These are phyloP conservation scores for Dorcus hopei DNA, from an alignment of 2,888 invertebrate genomes.

Conservation along the genomic window DNA sequence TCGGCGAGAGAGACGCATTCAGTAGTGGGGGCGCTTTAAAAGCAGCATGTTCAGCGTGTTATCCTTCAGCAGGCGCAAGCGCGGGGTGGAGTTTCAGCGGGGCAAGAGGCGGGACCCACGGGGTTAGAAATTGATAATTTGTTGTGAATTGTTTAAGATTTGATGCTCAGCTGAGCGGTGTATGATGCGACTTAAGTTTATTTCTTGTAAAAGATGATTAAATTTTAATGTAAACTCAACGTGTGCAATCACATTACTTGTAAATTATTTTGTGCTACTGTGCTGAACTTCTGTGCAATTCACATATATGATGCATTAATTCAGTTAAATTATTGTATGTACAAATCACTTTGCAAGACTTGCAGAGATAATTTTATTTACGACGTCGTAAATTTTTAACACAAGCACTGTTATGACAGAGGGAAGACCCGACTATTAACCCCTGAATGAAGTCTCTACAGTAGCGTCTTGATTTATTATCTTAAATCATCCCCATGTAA, in stretches of 20 bases:
- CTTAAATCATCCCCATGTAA: conserved; percentile 26
- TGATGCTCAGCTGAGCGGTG: conserved; percentile 42
- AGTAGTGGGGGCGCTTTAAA: conserved; percentile 37
- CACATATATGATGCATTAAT: no score
- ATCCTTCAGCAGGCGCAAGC: conserved; percentile 41
- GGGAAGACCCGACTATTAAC: conserved; percentile 25
- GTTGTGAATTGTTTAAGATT: conserved; percentile 52
- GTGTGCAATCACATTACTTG: no score
- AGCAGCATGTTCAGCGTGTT: conserved; percentile 41
- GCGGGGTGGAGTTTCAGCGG: conserved; percentile 45
- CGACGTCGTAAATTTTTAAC: conserved; percentile 27
- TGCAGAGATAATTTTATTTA: conserved; percentile 16
- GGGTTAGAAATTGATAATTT: conserved; percentile 50
- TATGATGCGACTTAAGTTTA: conserved; percentile 8
- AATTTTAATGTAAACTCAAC: not conserved
- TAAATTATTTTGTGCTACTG: no score
- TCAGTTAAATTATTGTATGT: no score
- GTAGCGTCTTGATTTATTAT: conserved; percentile 30
- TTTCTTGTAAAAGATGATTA: not conserved
- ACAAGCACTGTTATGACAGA: conserved; percentile 30
- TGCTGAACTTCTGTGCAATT: no score
- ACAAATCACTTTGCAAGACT: not conserved
- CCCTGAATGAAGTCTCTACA: conserved; percentile 23
- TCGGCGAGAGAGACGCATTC: conserved; percentile 31
- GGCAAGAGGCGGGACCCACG: conserved; percentile 42